These are phyloP conservation scores for Bradypodion ventrale DNA, from an alignment of 2,797 vertebrate species.

Conservation along the genomic window DNA sequence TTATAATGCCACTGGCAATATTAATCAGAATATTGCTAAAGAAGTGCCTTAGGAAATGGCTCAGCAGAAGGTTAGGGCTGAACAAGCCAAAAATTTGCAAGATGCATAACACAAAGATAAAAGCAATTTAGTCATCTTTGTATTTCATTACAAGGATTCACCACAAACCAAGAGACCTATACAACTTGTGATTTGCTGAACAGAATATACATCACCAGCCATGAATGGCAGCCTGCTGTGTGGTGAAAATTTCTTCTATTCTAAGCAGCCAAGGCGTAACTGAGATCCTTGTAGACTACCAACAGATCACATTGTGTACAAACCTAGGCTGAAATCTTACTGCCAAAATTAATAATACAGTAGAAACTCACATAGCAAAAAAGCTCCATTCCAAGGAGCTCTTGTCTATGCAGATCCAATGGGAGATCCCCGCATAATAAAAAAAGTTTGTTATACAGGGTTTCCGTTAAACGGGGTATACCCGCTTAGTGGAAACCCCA, in stretches of 20 bases:
- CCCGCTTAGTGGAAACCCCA: too few relatives aligned
- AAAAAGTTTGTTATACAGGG: too few relatives aligned
- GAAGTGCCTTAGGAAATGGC: conserved; percentile 60
- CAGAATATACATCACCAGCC: neutral
- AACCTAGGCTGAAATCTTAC: too few relatives aligned
- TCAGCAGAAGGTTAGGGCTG: conserved; percentile 14
- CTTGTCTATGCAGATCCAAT: too few relatives aligned
- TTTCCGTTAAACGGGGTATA: too few relatives aligned
- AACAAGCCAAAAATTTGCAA: conserved; percentile 29
- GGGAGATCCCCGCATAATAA: too few relatives aligned
- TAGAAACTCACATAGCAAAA: too few relatives aligned
- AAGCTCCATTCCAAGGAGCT: too few relatives aligned
- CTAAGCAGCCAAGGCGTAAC: neutral
- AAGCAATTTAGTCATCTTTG: conserved; percentile 30
- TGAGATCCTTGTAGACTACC: neutral
- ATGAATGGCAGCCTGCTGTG: neutral
- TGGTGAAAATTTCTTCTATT: neutral
- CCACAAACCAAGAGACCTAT: neutral
- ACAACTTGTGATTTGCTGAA: neutral
- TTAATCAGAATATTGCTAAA: conserved; percentile 52
- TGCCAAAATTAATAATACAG: too few relatives aligned
- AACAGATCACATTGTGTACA: neutral
- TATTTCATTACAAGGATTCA: neutral
- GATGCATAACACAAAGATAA: conserved; percentile 40
- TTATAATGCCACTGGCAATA: conserved; percentile 52